A percentile compares a stretch with the other conserved stretches of the same genome.
These are phyloP conservation scores for Syrmaticus mikado DNA, from an alignment of 2,113 vertebrate genomes.

Conservation along the genomic window DNA sequence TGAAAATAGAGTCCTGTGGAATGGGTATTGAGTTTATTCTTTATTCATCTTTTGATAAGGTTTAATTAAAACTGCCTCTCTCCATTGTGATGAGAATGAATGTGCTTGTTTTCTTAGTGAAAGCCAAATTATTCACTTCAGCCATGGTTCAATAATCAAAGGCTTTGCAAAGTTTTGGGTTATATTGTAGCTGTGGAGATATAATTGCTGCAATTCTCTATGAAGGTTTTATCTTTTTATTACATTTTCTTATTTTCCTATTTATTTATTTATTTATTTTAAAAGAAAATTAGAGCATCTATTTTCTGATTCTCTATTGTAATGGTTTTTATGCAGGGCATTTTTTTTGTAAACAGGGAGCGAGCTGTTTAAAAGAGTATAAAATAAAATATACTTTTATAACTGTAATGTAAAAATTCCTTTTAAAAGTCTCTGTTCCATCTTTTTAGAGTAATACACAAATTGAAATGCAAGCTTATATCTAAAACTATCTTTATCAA, in stretches of 20 bases:
- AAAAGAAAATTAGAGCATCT: conserved; percentile 68
- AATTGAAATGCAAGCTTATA: neutral
- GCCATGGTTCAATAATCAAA: conserved; percentile 95
- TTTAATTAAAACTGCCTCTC: conserved; percentile 97
- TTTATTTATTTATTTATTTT: conserved; percentile 72
- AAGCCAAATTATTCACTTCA: conserved; percentile 92
- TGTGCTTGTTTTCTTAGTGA: conserved; percentile 93
- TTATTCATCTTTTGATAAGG: conserved; percentile 96
- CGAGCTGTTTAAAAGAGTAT: neutral
- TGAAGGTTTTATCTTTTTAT: conserved; percentile 80
- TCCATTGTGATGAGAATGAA: conserved; percentile 90
- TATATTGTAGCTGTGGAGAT: conserved; percentile 85
- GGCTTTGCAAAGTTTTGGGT: conserved; percentile 86
- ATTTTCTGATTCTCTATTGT: conserved; percentile 59
- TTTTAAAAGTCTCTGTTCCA: neutral
- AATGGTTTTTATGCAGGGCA: neutral
- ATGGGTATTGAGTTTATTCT: conserved; percentile 87
- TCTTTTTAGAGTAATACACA: neutral
- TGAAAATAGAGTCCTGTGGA: conserved; percentile 85
- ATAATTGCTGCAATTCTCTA: conserved; percentile 83
- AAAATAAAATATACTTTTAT: neutral
- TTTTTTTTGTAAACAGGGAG: conserved; percentile 30
- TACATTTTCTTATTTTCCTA: conserved; percentile 66
- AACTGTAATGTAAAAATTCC: neutral
- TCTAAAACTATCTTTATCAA: neutral